Percentiles rank a stretch among this genome's conserved stretches.
These are phyloP conservation scores for Fistularia tabacaria DNA, from an alignment of 2,797 vertebrate species.

Conservation along the genomic window DNA sequence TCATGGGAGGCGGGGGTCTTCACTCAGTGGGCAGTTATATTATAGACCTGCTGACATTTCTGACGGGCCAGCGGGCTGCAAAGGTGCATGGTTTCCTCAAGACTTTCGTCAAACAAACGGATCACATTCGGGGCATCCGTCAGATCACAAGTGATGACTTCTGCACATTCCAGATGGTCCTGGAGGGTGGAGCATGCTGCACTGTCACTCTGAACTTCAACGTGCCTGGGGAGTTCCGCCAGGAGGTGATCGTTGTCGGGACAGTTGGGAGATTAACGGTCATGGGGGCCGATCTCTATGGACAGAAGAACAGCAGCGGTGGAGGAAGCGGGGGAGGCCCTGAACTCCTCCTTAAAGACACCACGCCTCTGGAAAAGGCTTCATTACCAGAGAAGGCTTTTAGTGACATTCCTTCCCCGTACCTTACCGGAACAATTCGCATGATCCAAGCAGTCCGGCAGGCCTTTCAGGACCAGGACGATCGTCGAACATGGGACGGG, in stretches of 20 bases:
- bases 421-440: constrained; percentile 91
- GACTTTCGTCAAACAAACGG: constrained; percentile 97
- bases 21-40: constrained; percentile 98
- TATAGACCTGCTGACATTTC: constrained; percentile 94
- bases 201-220: constrained; percentile 98
- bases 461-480: constrained; percentile 96
- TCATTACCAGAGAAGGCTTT: constrained; percentile 93
- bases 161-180: constrained; percentile 97
- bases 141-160: constrained; percentile 99
- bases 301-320: constrained; percentile 86
- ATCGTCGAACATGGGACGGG: constrained; percentile 93
- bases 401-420: constrained; percentile 92
- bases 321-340: constrained; percentile 57
- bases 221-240: constrained; percentile 92
- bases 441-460: constrained; percentile 96
- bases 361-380: constrained; percentile 85
- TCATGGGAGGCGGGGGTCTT: constrained; percentile 96
- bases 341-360: constrained; percentile 90
- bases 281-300: constrained; percentile 87
- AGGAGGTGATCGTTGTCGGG: constrained; percentile 92
- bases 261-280: constrained; percentile 86
- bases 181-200: constrained; percentile 94
- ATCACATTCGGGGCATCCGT: constrained; percentile 94
- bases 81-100: constrained; percentile 96
- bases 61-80: constrained; percentile 88